Evolutionary conservation across 2,797 vertebrate genomes (phyloP), one percentile per base, ranked within the genome.

Genomic region (Chiroxiphia lanceolata): DNA sequence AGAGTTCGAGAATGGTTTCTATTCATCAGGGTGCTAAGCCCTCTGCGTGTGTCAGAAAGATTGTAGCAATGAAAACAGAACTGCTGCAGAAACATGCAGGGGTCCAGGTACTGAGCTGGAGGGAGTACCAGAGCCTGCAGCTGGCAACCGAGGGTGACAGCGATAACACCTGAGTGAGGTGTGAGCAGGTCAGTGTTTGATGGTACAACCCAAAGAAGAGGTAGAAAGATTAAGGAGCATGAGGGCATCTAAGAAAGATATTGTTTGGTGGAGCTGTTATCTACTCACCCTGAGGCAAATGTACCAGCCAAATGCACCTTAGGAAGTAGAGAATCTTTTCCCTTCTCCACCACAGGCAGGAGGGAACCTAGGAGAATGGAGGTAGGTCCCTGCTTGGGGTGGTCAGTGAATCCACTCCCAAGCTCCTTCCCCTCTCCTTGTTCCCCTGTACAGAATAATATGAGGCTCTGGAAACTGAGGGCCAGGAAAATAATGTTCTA

Each of bases 111-210:
- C 9, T 22, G 21, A 15, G 25, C 33, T 74, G 44, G 27, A 60
- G 21, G 7, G 7, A 48, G 21, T 50, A 17, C 21, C 29, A 38
- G 16, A 40, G 17, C 31, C 57, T 40, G 22, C 22, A 13, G 25
- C 13, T 40, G 22, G 29, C 27, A 53, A 12, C 25, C 47, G 31
- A 22, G 13, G 0, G 0, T 21, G 50, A 50, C 3, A 44, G 36
- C 23, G 6, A 33, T 22, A 56, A 23, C 13, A n/a, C 16, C 5
- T 44, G 2, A 8, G 23, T 65, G 53, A 74, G 33, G 15, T 20
- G 5, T 13, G 27, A 45, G 27, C 33, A 45, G 27, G 13, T 14
- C 3, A n/a, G 5, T 9, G 23, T 59, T 51, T 45, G 13, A 10
- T 14, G 13, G 22, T 29, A 29, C 33, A 57, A 29, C 21, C 5